These are phyloP conservation scores for Microctonus brassicae DNA, from an alignment of 2,888 invertebrate genomes.

Conservation along the genomic window DNA sequence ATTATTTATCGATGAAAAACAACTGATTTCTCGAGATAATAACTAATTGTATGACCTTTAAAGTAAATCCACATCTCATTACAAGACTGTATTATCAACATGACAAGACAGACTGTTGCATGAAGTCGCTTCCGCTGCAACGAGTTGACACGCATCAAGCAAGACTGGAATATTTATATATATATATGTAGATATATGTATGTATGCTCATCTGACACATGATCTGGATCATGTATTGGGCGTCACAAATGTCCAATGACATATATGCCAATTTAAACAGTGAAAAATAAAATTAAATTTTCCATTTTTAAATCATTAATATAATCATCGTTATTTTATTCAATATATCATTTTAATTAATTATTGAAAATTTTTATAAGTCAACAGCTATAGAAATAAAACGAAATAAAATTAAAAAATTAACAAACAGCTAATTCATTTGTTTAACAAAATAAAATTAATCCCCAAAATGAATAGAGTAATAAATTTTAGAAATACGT, in stretches of 20 bases:
- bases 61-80: conserved; percentile 41
- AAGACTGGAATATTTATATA: background rate
- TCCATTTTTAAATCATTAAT: conserved; percentile 10
- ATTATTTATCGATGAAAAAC: conserved; percentile 5
- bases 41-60: conserved; percentile 46
- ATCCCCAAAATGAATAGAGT: too few relatives aligned
- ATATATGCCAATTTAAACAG: conserved; percentile 24
- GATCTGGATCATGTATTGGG: conserved; percentile 47
- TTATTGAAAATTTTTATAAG: background rate
- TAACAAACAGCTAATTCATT: too few relatives aligned
- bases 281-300: conserved; percentile 25
- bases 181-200: background rate
- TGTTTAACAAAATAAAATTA: too few relatives aligned
- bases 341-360: background rate
- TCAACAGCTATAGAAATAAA: too few relatives aligned
- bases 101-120: conserved; percentile 46
- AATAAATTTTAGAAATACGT: too few relatives aligned
- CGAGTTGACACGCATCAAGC: conserved; percentile 45
- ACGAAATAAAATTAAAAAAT: too few relatives aligned
- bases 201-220: conserved; percentile 47
- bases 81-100: conserved; percentile 36
- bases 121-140: conserved; percentile 46
- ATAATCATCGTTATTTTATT: background rate
- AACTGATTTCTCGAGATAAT: conserved; percentile 36
- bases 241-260: conserved; percentile 37